Evolutionary conservation across 2,797 vertebrate genomes (phyloP).

Genomic region (Novumbra hubbsi): DNA sequence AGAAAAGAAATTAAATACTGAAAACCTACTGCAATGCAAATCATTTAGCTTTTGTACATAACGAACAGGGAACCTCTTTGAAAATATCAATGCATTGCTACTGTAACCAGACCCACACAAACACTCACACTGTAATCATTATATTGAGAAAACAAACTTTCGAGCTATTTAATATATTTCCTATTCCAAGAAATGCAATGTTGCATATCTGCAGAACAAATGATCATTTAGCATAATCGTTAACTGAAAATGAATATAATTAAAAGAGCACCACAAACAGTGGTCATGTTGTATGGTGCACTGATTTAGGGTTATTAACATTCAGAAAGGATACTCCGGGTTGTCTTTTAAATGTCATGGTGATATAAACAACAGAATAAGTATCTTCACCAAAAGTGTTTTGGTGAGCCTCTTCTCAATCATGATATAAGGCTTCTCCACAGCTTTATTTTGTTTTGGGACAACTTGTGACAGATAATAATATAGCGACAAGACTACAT

Average conservation of each 20-base stretch:
- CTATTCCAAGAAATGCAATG: slow-evolving; percentile 71
- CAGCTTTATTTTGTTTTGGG: slow-evolving; percentile 64
- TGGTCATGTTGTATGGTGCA: slow-evolving; percentile 36
- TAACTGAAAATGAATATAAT: slow-evolving; percentile 64
- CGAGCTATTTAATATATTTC: slow-evolving; percentile 57
- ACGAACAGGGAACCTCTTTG: neutral
- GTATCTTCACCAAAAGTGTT: slow-evolving; percentile 28
- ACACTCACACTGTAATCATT: neutral
- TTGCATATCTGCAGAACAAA: slow-evolving; percentile 66
- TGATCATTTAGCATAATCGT: slow-evolving; percentile 50
- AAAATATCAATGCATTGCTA: neutral
- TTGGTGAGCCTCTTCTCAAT: slow-evolving; percentile 48
- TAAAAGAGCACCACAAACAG: slow-evolving; percentile 66
- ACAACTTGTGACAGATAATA: slow-evolving; percentile 55
- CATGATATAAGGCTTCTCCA: neutral
- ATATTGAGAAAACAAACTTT: slow-evolving; percentile 51
- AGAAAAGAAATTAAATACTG: slow-evolving; percentile 45
- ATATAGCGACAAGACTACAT: slow-evolving; percentile 41
- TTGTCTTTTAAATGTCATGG: slow-evolving; percentile 72
- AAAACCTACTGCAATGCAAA: neutral
- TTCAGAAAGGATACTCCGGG: slow-evolving; percentile 55
- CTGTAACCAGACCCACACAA: neutral
- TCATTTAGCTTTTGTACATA: slow-evolving; percentile 8
- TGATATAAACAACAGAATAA: slow-evolving; percentile 62
- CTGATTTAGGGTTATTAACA: slow-evolving; percentile 52